Base-by-base conservation (phyloP, 2,888 invertebrate species). In the Sphinx pinastri region DNA sequence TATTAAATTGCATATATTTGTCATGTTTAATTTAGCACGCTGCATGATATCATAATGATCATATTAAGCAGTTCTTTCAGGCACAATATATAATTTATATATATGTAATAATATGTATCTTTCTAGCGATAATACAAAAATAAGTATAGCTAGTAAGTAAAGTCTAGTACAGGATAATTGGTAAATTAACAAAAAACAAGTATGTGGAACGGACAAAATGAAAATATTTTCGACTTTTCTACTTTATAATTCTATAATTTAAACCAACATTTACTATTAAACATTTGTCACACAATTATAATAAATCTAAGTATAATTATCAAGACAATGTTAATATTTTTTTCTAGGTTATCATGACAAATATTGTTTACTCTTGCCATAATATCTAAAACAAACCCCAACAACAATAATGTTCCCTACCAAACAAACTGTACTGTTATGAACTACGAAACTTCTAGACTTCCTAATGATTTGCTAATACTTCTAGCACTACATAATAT, bases 401-500 rank as follows among this genome's bases (percentile, higher is more conserved):
- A 79, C 78, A 79, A 73, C 68, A 81, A 76, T 79, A 76, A 52
- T 52, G 14, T 60, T 79, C 81, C 85, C 85, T 84, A 82, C 79
- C 71, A 75, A 71, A 73, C 72, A 71, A 69, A 59, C 51, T 47
- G 51, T 72, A 72, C 63, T 52, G 71, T 70, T 16, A 71, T 72
- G 71, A 76, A 77, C 87, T 87, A 87, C 86, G 69, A 76, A 80
- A 78, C 74, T 71, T 81, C 83, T 85, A 85, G 76, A 81, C 70
- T 81, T 83, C 84, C 77, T 86, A 87, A 52, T 71, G 75, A 74
- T 76, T 76, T 72, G 79, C 82, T 80, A 84, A 80, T 74, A 76
- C 76, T 75, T 81, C 89, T 89, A 90, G 87, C 86, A 81, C 89
- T 88, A 87, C 89, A 74, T 77, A 71, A 75, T 79, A 75, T 77